These are phyloP conservation scores for Acleris holmiana DNA, from an alignment of 2,888 invertebrate genomes.

Conservation along the genomic window DNA sequence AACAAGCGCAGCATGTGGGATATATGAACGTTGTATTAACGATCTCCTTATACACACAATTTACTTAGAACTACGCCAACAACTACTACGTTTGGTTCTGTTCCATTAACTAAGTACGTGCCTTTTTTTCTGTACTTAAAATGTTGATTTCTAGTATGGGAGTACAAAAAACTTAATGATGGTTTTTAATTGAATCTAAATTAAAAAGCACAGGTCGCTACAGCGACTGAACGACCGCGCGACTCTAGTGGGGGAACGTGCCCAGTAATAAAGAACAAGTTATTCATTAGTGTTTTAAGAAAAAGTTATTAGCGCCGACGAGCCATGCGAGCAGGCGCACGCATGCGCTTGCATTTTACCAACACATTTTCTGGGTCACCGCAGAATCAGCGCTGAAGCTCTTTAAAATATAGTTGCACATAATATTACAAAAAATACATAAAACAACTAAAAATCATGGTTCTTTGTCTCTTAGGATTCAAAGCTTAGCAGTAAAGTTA, in stretches of 20 bases:
- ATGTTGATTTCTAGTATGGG: not conserved
- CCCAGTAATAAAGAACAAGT: slow-evolving; percentile 75
- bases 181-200: slow-evolving; percentile 55
- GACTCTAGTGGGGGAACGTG: slow-evolving; percentile 72
- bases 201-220: slow-evolving; percentile 50
- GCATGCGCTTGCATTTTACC: slow-evolving; percentile 75
- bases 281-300: slow-evolving; percentile 82
- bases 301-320: slow-evolving; percentile 75
- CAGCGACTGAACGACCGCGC: slow-evolving; percentile 10
- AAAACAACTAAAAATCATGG: not conserved
- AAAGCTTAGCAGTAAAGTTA: no score
- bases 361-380: slow-evolving; percentile 65
- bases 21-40: slow-evolving; percentile 15
- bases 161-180: not conserved
- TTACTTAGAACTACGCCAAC: not conserved
- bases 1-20: slow-evolving; percentile 19
- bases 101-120: no score
- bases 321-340: slow-evolving; percentile 63
- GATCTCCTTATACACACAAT: not conserved
- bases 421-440: no score
- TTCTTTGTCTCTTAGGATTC: not conserved
- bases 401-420: not conserved
- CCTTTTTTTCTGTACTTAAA: slow-evolving; percentile 1
- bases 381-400: slow-evolving; percentile 15
- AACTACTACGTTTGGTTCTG: not conserved